Conservation (phyloP, 2,113 vertebrate genomes). For the Hemiprocne comata region DNA sequence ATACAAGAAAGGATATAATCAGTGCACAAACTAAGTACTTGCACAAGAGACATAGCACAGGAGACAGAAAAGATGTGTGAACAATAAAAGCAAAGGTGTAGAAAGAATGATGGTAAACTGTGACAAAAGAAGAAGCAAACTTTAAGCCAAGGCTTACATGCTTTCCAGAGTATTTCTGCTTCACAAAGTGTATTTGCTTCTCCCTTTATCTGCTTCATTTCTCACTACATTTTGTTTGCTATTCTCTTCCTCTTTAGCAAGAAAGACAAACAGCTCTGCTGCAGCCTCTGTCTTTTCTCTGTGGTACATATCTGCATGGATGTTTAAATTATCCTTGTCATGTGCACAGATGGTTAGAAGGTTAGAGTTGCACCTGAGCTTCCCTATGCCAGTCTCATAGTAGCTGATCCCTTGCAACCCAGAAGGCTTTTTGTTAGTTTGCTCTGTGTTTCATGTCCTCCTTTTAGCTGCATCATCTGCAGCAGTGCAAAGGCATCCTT, state of each 20-base stretch:
- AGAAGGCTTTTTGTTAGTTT: background rate
- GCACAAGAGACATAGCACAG: background rate
- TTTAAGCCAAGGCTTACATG: background rate
- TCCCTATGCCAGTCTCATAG: background rate
- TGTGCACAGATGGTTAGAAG: background rate
- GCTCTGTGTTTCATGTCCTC: background rate
- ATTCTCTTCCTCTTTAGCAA: background rate
- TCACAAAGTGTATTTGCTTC: background rate
- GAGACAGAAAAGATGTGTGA: background rate
- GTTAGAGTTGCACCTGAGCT: background rate
- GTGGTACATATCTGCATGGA: rapidly evolving
- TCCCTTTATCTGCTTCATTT: background rate
- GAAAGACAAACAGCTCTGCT: background rate
- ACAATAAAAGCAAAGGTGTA: background rate
- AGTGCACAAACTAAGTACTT: background rate
- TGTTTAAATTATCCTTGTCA: background rate
- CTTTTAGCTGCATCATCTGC: background rate
- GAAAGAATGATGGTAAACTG: background rate
- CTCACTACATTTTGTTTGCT: background rate
- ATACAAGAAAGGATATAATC: background rate
- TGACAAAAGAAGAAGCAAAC: constrained; percentile 8
- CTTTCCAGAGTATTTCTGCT: background rate
- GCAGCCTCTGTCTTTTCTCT: background rate
- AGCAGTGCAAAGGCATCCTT: background rate
- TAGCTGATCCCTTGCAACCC: background rate